phyloP scores from a whole-genome alignment of 1,140 invertebrate species.

The Hypsibius dujardini region DNA sequence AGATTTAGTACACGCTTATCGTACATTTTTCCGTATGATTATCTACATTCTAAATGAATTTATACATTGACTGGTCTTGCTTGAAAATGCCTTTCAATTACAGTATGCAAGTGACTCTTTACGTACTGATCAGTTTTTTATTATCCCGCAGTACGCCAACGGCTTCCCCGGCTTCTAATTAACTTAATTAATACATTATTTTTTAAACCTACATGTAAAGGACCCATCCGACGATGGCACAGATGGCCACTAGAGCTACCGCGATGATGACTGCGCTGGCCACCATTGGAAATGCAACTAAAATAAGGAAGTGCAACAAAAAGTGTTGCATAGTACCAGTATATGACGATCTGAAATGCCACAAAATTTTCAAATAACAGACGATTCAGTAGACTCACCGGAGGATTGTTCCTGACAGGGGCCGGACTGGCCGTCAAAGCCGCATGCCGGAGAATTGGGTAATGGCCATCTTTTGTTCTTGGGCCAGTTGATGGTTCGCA shows the following conservation, averaged over 20 bases:
- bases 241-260: not conserved
- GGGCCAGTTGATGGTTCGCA: not conserved
- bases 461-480: not conserved
- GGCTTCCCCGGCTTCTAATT: too few relatives aligned
- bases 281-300: not conserved
- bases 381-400: not conserved
- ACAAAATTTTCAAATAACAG: too few relatives aligned
- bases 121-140: not conserved
- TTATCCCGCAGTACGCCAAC: too few relatives aligned
- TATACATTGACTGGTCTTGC: too few relatives aligned
- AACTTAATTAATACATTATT: too few relatives aligned
- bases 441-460: not conserved
- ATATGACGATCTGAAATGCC: not conserved
- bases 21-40: too few relatives aligned
- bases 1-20: too few relatives aligned
- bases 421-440: not conserved
- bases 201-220: not conserved
- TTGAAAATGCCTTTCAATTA: not conserved
- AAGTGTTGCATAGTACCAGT: not conserved
- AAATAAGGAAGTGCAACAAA: not conserved
- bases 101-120: not conserved
- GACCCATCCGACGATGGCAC: not conserved
- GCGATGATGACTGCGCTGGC: not conserved
- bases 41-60: too few relatives aligned
- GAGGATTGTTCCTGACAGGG: constrained; percentile 1